phyloP scores from a whole-genome alignment of 2,113 vertebrate species.

The Phalacrocorax aristotelis region DNA sequence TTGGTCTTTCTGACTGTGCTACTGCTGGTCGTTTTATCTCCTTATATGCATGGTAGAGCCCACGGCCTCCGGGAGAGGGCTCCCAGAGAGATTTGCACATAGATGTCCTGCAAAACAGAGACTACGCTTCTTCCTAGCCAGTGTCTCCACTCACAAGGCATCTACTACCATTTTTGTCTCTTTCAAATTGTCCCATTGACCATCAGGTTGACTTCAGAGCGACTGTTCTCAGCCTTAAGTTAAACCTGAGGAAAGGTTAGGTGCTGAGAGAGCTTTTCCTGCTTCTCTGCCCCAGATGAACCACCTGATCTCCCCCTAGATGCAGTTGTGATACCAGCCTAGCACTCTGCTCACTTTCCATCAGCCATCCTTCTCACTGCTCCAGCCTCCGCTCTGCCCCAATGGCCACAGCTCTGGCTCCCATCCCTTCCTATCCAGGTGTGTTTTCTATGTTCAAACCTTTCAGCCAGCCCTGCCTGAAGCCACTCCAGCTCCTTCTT shows the following conservation, averaged over 20 bases:
- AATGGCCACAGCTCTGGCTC: not conserved
- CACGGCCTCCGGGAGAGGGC: not conserved
- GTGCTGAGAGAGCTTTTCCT: not conserved
- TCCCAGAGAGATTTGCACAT: accelerated
- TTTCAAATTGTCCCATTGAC: not conserved
- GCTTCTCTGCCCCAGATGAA: not conserved
- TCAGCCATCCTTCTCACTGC: not conserved
- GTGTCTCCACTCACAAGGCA: not conserved
- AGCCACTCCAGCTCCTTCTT: not conserved
- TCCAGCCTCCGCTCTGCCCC: not conserved
- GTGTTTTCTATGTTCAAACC: not conserved
- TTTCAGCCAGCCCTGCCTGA: not conserved
- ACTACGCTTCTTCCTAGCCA: not conserved
- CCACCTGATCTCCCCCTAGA: not conserved
- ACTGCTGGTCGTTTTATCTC: not conserved
- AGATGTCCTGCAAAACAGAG: not conserved
- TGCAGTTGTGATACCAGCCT: not conserved
- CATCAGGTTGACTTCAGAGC: not conserved
- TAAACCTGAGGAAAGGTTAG: not conserved
- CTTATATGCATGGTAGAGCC: not conserved
- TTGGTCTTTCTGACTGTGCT: not conserved
- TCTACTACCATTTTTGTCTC: not conserved
- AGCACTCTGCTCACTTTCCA: not conserved
- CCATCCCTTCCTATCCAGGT: not conserved
- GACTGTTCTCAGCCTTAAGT: not conserved